Percentiles rank a stretch among this genome's conserved stretches.
Conservation (phyloP, 2,797 vertebrate species). For the Lycodopsis pacificus region DNA sequence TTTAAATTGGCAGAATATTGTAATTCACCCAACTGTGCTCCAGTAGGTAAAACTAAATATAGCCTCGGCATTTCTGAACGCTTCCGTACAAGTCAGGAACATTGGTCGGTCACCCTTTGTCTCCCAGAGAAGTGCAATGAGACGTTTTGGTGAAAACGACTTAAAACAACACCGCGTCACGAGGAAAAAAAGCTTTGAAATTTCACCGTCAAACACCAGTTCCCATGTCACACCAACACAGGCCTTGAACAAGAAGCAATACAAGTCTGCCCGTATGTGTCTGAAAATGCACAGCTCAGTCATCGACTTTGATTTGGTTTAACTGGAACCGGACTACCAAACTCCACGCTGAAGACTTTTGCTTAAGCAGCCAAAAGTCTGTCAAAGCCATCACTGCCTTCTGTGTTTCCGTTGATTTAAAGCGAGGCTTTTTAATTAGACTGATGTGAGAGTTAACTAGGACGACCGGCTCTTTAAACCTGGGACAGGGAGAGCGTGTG, state of each 20-base stretch:
- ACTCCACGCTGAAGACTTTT: conserved; percentile 36
- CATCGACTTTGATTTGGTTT: conserved; percentile 35
- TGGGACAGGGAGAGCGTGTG: neutral
- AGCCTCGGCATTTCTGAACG: neutral
- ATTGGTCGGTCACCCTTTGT: neutral
- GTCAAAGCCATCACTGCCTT: conserved; percentile 28
- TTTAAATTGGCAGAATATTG: neutral
- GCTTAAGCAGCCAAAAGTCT: conserved; percentile 30
- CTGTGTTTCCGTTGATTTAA: conserved; percentile 66
- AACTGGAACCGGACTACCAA: conserved; percentile 50
- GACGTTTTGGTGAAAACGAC: neutral
- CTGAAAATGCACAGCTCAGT: conserved; percentile 20
- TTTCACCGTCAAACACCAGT: neutral
- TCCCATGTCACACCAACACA: conserved; percentile 7
- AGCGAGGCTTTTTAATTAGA: conserved; percentile 70
- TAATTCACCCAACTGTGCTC: no score
- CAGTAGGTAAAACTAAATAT: neutral
- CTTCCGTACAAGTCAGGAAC: neutral
- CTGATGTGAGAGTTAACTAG: conserved; percentile 62
- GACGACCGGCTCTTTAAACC: conserved; percentile 63
- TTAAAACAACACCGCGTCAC: neutral
- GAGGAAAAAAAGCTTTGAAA: conserved; percentile 7
- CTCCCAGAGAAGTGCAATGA: neutral
- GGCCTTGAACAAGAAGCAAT: conserved; percentile 24
- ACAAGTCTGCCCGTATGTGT: conserved; percentile 11